Base-by-base conservation (phyloP, 2,797 vertebrate species). In the Sebastes itinus region DNA sequence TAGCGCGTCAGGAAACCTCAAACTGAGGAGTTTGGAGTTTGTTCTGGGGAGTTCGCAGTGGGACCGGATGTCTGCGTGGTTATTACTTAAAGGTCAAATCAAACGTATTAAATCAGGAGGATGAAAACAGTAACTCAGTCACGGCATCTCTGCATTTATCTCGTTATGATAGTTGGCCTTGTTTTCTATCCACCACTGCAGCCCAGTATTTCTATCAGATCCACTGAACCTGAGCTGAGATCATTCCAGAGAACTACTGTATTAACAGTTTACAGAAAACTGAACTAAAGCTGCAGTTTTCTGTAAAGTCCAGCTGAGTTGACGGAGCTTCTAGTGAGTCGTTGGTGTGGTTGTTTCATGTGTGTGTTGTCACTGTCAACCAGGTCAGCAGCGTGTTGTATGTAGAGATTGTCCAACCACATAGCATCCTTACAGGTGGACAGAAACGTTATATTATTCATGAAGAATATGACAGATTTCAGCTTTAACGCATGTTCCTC, bases 401-500 rank as follows among this genome's bases (percentile, higher is more conserved):
- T 63, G 28, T n/a, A n/a, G 22, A 58, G 32, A 12, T 16, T 2
- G 13, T 58, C 56, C 32, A 14, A 42, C 18, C 3, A 0, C 16
- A 13, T 16, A 7, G 10, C 5, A 13, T 20, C 25, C 22, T 0
- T 28, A 23, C 66, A 84, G 65, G 80, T 52, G 62, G 81, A 80
- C 54, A 72, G 49, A 69, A 71, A 80, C 55, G 42, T 75, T 22
- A 60, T 46, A 58, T 30, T 73, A 42, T 60, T 69, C 64, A 60
- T 25, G 28, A 32, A 60, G 56, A 54, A 33, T 62, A 14, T 77
- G 72, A 72, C 85, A 75, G 80, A 54, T 71, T 70, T 82, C 56
- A 32, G 66, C 38, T 68, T 75, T 9, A 65, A 76, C 49, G 6
- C 84, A 74, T 83, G 78, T 82, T 85, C 25, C 66, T 25, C 32